Percentiles rank a stretch among this genome's conserved stretches.
Conservation (phyloP, 2,113 vertebrate genomes). For the Tauraco erythrolophus region DNA sequence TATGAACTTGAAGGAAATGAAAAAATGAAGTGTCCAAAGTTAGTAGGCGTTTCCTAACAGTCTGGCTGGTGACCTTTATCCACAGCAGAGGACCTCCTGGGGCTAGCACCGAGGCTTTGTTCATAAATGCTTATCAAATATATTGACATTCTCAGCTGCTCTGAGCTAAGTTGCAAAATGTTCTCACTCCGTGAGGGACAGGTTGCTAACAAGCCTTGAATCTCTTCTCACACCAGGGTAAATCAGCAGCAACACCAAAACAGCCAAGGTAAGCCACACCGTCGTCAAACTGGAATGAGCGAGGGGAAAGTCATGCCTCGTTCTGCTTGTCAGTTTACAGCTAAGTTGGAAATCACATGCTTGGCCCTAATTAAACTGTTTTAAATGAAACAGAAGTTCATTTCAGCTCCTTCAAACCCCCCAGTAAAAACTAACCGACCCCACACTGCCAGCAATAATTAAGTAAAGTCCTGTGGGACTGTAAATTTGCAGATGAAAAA, state of each 20-base stretch:
- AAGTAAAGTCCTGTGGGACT: background rate
- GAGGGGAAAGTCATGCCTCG: background rate
- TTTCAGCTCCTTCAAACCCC: background rate
- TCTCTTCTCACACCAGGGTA: background rate
- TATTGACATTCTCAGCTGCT: slow-evolving; percentile 37
- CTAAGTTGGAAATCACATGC: background rate
- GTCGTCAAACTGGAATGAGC: background rate
- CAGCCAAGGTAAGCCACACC: background rate
- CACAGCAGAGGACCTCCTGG: background rate
- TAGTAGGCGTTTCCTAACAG: background rate
- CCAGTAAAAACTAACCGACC: background rate
- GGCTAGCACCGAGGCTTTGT: background rate
- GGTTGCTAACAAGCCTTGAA: background rate
- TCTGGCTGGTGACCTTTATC: slow-evolving; percentile 46
- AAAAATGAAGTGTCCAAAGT: background rate
- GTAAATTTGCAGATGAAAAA: background rate
- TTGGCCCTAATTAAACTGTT: background rate
- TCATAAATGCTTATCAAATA: slow-evolving; percentile 63
- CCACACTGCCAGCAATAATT: background rate
- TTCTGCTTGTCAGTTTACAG: background rate
- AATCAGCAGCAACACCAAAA: slow-evolving; percentile 42
- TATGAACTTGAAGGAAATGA: background rate
- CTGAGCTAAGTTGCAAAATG: slow-evolving; percentile 23
- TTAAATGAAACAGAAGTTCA: slow-evolving; percentile 10
- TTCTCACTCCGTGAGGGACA: slow-evolving; percentile 5